These are phyloP conservation scores for Spodoptera frugiperda DNA, from an alignment of 1,140 invertebrate genomes.

Conservation along the genomic window DNA sequence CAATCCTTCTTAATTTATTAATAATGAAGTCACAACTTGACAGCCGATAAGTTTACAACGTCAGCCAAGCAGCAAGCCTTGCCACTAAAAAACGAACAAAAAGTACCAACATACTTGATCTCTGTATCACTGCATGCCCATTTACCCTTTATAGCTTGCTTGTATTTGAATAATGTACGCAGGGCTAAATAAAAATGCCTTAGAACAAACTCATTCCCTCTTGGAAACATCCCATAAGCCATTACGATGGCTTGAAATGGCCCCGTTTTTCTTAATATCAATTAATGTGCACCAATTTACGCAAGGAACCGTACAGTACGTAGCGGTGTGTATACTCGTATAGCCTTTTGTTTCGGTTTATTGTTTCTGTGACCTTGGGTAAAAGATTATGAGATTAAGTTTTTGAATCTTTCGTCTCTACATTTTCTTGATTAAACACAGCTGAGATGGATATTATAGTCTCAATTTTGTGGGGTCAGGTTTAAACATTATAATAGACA, in stretches of 20 bases:
- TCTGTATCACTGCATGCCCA: not conserved
- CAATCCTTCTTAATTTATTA: too few relatives aligned
- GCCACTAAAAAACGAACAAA: too few relatives aligned
- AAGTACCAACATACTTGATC: not conserved
- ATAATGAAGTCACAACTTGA: too few relatives aligned
- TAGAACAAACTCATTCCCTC: constrained; percentile 27
- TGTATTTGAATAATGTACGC: constrained; percentile 3
- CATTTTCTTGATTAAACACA: not conserved
- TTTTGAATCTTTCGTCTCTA: not conserved
- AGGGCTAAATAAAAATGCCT: constrained; percentile 5
- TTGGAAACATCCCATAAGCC: constrained; percentile 7
- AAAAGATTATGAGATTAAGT: not conserved
- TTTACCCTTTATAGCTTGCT: constrained; percentile 1
- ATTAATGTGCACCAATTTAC: constrained; percentile 27
- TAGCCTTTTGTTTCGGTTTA: not conserved
- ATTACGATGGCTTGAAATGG: constrained; percentile 20
- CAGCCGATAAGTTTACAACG: too few relatives aligned
- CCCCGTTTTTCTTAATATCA: constrained; percentile 34
- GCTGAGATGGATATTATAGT: too few relatives aligned
- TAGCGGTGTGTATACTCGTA: not conserved
- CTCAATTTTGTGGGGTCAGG: too few relatives aligned
- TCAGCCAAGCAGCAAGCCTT: too few relatives aligned
- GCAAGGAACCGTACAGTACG: not conserved
- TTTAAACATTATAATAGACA: too few relatives aligned
- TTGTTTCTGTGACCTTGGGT: not conserved